Base-by-base conservation (phyloP, 2,888 invertebrate species). In the Ophion slaviceki region DNA sequence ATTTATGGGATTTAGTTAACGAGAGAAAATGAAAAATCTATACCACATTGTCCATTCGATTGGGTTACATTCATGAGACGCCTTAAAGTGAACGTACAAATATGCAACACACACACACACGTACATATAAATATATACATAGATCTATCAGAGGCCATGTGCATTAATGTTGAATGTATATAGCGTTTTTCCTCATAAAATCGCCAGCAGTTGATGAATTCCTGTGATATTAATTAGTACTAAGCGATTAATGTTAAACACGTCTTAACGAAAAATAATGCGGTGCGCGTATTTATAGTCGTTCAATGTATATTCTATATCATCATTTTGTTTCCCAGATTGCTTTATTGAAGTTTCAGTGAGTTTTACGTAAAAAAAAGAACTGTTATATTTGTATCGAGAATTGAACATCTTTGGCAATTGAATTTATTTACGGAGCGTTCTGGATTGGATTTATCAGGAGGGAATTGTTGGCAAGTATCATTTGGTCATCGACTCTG, bases 21-120 rank as follows among this genome's bases (percentile, higher is more conserved):
- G 57, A 68, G 36, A 14, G 20, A 78, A 45, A 45, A 78, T 40
- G n/a, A 40, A 57, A 28, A 53, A 71, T 70, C 88, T 87, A 57
- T 77, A 53, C 68, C 11, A 71, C 5, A 32, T n/a, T 57, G 53
- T 57, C 32, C 81, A 86, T 47, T 80, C 64, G 79, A 84, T 84
- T 82, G 68, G 77, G 84, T 85, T 64, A 84, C 28, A 77, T 59
- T 88, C 87, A 90, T 88, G 62, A 80, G 76, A 86, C 86, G 90
- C 90, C 91, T 90, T 91, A 83, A 78, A 84, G 62, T 24, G 64
- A 78, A 74, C 61, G 61, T 67, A 79, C 74, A 67, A 66, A 72
- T 32, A 77, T 40, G 20, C 36, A 59, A 78, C 24, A 80, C 24
- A 80, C 10, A 80, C 10, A 77, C 45, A 87, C n/a, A 71, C 57